These are phyloP conservation scores for Dendrolimus houi DNA, from an alignment of 2,888 invertebrate genomes.

Conservation along the genomic window DNA sequence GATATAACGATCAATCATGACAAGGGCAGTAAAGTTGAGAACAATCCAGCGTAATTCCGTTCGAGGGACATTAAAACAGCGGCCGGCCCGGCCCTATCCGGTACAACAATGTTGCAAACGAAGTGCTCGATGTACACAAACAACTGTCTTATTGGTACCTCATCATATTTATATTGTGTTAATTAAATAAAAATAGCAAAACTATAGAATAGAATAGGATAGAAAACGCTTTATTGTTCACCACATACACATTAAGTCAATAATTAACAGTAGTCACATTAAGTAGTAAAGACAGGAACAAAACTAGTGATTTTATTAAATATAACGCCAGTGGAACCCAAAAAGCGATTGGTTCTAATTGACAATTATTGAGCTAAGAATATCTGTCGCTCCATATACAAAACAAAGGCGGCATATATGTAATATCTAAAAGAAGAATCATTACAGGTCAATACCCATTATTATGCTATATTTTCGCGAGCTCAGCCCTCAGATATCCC, in stretches of 20 bases:
- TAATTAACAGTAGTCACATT: too few relatives aligned
- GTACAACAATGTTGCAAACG: conserved; percentile 65
- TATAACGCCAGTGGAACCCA: conserved; percentile 52
- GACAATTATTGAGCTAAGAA: conserved; percentile 72
- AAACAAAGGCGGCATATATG: conserved; percentile 68
- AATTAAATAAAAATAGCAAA: too few relatives aligned
- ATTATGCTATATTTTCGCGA: conserved; percentile 76
- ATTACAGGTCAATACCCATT: conserved; percentile 76
- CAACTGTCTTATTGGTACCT: too few relatives aligned
- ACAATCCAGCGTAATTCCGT: conserved; percentile 76
- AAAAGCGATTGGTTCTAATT: conserved; percentile 73
- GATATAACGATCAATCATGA: conserved; percentile 74
- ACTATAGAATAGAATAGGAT: too few relatives aligned
- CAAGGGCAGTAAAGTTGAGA: conserved; percentile 71
- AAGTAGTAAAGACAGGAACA: too few relatives aligned
- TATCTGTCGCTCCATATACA: conserved; percentile 68
- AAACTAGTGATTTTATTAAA: too few relatives aligned
- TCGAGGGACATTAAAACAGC: conserved; percentile 73
- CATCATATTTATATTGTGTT: too few relatives aligned
- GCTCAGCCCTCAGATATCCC: conserved; percentile 70
- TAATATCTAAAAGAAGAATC: conserved; percentile 69
- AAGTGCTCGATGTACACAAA: background rate
- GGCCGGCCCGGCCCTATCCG: conserved; percentile 73
- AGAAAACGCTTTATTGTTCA: too few relatives aligned
- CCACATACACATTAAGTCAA: too few relatives aligned